Evolutionary conservation across 2,113 vertebrate genomes (phyloP).

Genomic region (Athene noctua): DNA sequence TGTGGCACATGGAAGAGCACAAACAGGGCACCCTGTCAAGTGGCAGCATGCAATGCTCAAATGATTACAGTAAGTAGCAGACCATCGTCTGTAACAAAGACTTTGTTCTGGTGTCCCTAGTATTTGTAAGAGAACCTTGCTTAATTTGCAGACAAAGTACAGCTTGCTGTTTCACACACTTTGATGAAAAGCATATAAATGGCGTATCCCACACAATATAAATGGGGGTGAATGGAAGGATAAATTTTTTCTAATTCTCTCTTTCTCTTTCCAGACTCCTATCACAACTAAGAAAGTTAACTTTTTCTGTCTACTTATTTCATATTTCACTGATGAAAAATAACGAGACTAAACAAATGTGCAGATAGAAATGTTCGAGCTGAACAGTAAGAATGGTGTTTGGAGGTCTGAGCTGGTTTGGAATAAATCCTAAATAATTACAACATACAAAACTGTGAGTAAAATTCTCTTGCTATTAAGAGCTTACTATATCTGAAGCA

Average conservation of each 20-base stretch:
- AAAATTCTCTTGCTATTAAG: not conserved
- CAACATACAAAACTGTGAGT: not conserved
- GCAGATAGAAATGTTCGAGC: not conserved
- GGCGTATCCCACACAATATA: not conserved
- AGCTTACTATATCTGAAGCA: not conserved
- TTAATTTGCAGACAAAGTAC: not conserved
- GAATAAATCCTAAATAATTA: not conserved
- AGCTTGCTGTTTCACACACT: not conserved
- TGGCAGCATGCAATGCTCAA: not conserved
- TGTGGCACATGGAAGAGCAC: accelerated
- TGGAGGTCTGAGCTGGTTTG: not conserved
- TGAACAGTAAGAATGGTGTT: not conserved
- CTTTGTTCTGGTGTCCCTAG: not conserved
- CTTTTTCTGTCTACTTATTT: not conserved
- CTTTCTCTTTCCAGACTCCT: not conserved
- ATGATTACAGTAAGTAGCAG: not conserved
- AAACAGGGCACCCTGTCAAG: not conserved
- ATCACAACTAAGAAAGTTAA: not conserved
- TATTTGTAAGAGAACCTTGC: not conserved
- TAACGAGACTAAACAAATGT: not conserved
- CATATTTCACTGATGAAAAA: not conserved
- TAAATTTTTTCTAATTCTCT: not conserved
- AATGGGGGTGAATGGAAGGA: not conserved
- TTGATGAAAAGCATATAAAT: not conserved
- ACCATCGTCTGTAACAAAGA: not conserved